Percentiles rank a stretch among this genome's conserved stretches.
phyloP scores from a whole-genome alignment of 1,140 invertebrate species.

The Bombus sylvicola region DNA sequence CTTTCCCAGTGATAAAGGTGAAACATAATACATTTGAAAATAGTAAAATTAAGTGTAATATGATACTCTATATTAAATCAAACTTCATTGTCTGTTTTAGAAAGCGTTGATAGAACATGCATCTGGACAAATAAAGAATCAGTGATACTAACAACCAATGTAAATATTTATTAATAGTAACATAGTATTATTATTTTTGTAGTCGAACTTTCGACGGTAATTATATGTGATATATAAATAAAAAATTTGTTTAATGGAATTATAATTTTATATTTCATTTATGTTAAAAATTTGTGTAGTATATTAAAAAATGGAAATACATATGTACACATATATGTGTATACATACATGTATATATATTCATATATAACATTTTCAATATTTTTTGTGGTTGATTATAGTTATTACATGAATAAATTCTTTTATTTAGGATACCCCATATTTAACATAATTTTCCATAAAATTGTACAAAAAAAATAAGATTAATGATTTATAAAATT shows the following conservation, averaged over 20 bases:
- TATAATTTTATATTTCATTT: background rate
- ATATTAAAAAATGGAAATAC: background rate
- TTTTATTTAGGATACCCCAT: background rate
- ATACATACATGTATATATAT: background rate
- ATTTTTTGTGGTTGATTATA: background rate
- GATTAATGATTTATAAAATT: background rate
- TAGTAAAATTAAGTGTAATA: background rate
- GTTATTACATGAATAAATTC: background rate
- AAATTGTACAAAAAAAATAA: background rate
- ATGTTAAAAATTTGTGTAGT: background rate
- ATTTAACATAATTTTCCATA: background rate
- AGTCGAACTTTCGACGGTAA: background rate
- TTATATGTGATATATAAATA: background rate
- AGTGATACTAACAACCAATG: conserved; percentile 1
- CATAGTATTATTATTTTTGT: conserved; percentile 3
- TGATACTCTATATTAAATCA: background rate
- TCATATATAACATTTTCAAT: background rate
- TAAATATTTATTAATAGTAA: conserved; percentile 12
- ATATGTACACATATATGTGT: background rate
- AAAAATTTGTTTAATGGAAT: background rate
- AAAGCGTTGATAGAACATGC: conserved; percentile 68
- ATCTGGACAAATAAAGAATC: conserved; percentile 48
- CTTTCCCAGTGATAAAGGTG: conserved; percentile 91
- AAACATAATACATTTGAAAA: conserved; percentile 15
- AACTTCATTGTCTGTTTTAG: conserved; percentile 57